Evolutionary conservation across 2,888 invertebrate species (phyloP).

Genomic region (Philaethria dido): DNA sequence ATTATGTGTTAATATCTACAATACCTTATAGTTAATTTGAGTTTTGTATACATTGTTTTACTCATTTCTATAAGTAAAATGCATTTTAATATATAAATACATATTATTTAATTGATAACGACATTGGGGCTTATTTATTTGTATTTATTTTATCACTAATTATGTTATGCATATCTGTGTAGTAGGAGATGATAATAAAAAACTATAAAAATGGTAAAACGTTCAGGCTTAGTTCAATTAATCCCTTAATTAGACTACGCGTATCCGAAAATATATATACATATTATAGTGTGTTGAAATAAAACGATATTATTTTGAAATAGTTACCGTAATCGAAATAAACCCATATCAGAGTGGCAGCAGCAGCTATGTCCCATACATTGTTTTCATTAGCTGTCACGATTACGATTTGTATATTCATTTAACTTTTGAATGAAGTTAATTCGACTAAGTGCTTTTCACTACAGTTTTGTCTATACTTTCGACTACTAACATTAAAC

Average conservation of each 20-base stretch:
- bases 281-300: too few relatives aligned
- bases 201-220: too few relatives aligned
- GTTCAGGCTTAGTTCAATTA: too few relatives aligned
- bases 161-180: background rate
- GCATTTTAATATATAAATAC: background rate
- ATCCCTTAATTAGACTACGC: too few relatives aligned
- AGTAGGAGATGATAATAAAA: too few relatives aligned
- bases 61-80: background rate
- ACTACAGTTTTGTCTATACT: background rate
- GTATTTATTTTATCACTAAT: background rate
- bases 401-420: too few relatives aligned
- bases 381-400: too few relatives aligned
- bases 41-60: background rate
- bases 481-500: background rate
- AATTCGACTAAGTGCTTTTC: background rate
- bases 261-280: too few relatives aligned
- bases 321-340: too few relatives aligned
- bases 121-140: conserved; percentile 5
- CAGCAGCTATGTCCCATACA: too few relatives aligned
- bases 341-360: too few relatives aligned
- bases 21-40: background rate
- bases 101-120: background rate
- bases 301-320: too few relatives aligned
- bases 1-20: background rate
- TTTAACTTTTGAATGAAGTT: background rate